Evolutionary conservation across 1,140 invertebrate species (phyloP).

Genomic region (Eulimnadia texana): DNA sequence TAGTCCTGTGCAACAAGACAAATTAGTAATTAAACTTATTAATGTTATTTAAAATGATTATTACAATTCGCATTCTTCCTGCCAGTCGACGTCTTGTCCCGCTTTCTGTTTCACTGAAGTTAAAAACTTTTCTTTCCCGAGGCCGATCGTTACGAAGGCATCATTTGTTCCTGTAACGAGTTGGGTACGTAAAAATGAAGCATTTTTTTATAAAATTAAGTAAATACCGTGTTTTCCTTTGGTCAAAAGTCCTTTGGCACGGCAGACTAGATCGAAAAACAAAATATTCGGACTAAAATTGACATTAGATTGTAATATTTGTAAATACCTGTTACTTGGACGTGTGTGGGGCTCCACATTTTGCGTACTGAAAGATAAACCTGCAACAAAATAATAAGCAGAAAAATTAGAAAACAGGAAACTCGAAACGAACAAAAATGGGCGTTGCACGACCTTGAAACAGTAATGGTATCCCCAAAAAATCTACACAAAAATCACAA

Average conservation of each 20-base stretch:
- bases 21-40: conserved; percentile 21
- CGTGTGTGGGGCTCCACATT: conserved; percentile 74
- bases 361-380: too few relatives aligned
- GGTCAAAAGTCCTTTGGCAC: conserved; percentile 49
- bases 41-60: conserved; percentile 29
- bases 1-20: too few relatives aligned
- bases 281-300: conserved; percentile 13
- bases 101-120: conserved; percentile 87
- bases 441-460: too few relatives aligned
- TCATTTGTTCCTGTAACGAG: conserved; percentile 57
- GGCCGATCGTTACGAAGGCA: conserved; percentile 82
- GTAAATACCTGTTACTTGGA: conserved; percentile 54
- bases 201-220: not conserved
- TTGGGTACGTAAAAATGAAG: not conserved
- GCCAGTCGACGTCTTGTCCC: conserved; percentile 62
- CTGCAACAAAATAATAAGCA: too few relatives aligned
- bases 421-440: too few relatives aligned
- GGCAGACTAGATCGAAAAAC: conserved; percentile 44
- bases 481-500: too few relatives aligned
- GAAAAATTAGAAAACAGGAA: too few relatives aligned
- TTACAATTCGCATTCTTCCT: conserved; percentile 90
- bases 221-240: conserved; percentile 67
- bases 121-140: conserved; percentile 91
- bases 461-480: too few relatives aligned
- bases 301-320: conserved; percentile 13